Conservation (phyloP, 2,797 vertebrate genomes). For the Dendrocincla fuliginosa region DNA sequence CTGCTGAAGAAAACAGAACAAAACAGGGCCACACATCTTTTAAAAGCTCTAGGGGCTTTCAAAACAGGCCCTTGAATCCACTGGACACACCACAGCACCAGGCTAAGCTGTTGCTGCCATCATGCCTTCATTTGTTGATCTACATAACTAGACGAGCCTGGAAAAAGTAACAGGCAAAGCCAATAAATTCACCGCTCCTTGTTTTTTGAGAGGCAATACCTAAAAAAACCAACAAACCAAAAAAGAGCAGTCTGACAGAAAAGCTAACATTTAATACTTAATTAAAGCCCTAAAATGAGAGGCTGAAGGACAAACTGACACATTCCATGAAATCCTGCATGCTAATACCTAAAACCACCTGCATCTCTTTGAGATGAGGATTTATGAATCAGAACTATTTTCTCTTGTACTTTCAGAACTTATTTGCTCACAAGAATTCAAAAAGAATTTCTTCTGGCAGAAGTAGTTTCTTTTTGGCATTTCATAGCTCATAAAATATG, state of each 20-base stretch:
- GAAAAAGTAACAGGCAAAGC: neutral
- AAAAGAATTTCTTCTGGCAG: neutral
- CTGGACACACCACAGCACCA: neutral
- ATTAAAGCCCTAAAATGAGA: neutral
- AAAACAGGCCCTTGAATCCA: neutral
- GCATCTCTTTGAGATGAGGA: neutral
- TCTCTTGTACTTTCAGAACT: neutral
- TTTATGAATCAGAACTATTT: neutral
- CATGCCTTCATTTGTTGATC: neutral
- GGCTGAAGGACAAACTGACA: neutral
- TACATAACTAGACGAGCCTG: neutral
- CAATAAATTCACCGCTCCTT: neutral
- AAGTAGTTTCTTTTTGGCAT: neutral
- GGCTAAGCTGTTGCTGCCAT: neutral
- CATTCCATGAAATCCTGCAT: neutral
- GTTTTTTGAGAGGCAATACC: neutral
- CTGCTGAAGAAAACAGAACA: neutral
- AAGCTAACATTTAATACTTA: neutral
- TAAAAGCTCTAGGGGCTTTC: neutral
- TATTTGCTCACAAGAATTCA: neutral
- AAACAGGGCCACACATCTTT: rapidly evolving
- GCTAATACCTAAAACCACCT: neutral
- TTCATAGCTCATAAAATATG: neutral
- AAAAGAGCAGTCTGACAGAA: neutral
- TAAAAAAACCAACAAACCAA: neutral